A percentile compares a stretch with the other conserved stretches of the same genome.
phyloP scores from a whole-genome alignment of 2,797 vertebrate species.

The Dendrocincla fuliginosa region DNA sequence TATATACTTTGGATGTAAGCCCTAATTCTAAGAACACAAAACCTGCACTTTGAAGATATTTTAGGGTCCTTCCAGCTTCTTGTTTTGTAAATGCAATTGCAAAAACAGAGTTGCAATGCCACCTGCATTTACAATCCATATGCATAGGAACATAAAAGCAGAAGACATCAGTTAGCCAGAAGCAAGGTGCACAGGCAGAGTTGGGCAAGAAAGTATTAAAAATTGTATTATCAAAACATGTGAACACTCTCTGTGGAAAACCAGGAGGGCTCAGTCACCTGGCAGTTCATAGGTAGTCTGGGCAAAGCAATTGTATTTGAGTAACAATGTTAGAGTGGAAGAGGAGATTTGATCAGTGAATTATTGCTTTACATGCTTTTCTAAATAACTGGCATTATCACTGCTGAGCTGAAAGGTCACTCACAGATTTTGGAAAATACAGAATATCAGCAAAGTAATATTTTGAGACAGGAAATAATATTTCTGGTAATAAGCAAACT shows the following conservation, averaged over 20 bases:
- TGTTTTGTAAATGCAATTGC: neutral
- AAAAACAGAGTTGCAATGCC: neutral
- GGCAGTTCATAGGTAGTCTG: neutral
- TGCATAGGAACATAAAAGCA: neutral
- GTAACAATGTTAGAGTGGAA: neutral
- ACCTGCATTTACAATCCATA: neutral
- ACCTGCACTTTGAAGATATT: neutral
- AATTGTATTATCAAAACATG: neutral
- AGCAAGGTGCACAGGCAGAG: neutral
- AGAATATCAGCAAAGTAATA: neutral
- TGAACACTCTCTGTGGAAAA: neutral
- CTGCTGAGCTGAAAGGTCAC: neutral
- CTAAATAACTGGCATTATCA: neutral
- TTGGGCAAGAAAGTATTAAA: neutral
- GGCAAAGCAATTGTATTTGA: neutral
- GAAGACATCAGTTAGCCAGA: neutral
- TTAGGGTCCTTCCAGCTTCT: neutral
- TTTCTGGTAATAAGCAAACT: neutral
- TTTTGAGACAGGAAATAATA: neutral
- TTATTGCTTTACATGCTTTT: neutral
- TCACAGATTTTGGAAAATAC: neutral
- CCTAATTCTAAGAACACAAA: neutral
- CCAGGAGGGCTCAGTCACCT: neutral
- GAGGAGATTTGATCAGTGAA: neutral
- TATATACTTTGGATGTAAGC: neutral